These are phyloP conservation scores for Desmodus rotundus DNA, from an alignment of 2,113 vertebrate species.

Conservation along the genomic window DNA sequence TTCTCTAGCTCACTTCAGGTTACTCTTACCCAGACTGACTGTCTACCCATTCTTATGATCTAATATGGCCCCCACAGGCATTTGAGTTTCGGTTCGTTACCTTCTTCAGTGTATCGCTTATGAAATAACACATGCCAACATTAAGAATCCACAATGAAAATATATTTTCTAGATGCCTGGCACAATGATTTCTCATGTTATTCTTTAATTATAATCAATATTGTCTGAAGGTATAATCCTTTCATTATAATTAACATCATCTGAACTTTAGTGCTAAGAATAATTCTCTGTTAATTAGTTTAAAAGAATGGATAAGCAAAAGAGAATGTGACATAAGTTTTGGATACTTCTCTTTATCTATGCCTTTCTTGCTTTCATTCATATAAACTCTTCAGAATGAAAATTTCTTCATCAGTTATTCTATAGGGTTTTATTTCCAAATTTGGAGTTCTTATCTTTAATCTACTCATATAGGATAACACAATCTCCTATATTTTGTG, in stretches of 20 bases:
- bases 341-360: neutral
- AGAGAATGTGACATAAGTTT: neutral
- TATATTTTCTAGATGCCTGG: neutral
- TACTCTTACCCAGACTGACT: neutral
- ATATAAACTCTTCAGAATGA: neutral
- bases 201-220: neutral
- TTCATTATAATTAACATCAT: neutral
- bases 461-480: neutral
- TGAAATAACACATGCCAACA: neutral
- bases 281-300: neutral
- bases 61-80: neutral
- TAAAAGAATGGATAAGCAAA: neutral
- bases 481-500: neutral
- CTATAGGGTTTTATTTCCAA: neutral
- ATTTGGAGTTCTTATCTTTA: neutral
- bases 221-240: neutral
- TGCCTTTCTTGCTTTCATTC: neutral
- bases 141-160: neutral
- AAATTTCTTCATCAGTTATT: neutral
- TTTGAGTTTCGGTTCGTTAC: neutral
- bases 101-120: neutral
- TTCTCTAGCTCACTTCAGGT: neutral
- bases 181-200: neutral
- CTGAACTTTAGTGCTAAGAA: neutral
- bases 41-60: neutral